Evolutionary conservation across 2,888 invertebrate species (phyloP).

Genomic region (Cerastis leucographa): DNA sequence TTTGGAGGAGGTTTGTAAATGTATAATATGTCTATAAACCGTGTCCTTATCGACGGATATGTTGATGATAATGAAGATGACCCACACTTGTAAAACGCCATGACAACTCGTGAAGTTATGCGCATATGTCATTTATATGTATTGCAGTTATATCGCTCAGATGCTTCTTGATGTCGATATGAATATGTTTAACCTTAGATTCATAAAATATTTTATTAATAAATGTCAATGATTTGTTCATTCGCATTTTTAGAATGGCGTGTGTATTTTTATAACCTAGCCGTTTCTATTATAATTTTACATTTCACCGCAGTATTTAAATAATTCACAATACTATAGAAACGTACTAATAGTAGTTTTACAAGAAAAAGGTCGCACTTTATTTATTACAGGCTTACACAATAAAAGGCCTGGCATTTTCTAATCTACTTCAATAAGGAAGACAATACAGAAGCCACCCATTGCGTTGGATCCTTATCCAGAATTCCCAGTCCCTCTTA

Average conservation of each 20-base stretch:
- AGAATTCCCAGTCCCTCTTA: conserved; percentile 80
- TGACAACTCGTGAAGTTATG: neutral
- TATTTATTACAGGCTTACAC: neutral
- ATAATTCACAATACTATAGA: conserved; percentile 2
- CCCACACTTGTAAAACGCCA: neutral
- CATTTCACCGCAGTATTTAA: neutral
- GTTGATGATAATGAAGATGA: neutral
- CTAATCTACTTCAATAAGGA: conserved; percentile 15
- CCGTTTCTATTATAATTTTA: neutral
- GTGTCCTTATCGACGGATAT: neutral
- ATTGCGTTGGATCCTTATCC: conserved; percentile 83
- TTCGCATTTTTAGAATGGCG: conserved; percentile 14
- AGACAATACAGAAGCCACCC: conserved; percentile 77
- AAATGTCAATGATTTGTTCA: conserved; percentile 21
- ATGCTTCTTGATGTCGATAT: neutral
- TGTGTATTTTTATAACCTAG: conserved; percentile 13
- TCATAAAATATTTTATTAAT: conserved; percentile 3
- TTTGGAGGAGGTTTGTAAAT: neutral
- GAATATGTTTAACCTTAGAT: conserved; percentile 28
- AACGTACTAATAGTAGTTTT: neutral
- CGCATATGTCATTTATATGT: conserved; percentile 8
- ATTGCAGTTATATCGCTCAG: conserved; percentile 21
- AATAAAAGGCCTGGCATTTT: conserved; percentile 13
- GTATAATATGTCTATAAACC: neutral
- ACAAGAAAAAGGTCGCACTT: conserved; percentile 13